These are phyloP conservation scores for Amphilophus citrinellus DNA, from an alignment of 2,113 vertebrate genomes.

Conservation along the genomic window DNA sequence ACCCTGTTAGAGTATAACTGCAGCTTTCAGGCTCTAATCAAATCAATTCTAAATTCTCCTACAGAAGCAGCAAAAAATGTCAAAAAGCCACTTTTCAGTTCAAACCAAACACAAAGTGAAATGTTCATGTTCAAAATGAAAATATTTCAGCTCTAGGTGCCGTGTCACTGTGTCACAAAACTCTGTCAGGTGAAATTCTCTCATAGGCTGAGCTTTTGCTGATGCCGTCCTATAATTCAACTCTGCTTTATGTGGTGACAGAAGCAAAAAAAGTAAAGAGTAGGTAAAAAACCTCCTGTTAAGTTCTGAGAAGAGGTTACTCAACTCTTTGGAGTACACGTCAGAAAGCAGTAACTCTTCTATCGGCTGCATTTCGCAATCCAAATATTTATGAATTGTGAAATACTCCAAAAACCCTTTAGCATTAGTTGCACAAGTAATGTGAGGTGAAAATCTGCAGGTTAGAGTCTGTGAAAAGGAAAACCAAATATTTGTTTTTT, in stretches of 20 bases:
- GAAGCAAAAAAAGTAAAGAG: background rate
- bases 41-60: too few species aligned
- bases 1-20: too few species aligned
- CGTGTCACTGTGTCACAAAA: too few species aligned
- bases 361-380: background rate
- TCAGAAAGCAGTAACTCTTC: background rate
- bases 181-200: background rate
- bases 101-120: background rate
- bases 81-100: background rate
- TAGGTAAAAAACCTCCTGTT: background rate
- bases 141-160: too few species aligned
- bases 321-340: too few species aligned
- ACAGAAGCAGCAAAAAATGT: too few species aligned
- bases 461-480: background rate
- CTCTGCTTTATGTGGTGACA: background rate
- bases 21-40: too few species aligned
- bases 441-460: background rate
- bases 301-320: background rate
- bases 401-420: fast-evolving
- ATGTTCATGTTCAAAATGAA: background rate
- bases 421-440: background rate
- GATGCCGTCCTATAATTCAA: background rate
- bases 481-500: background rate
- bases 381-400: background rate
- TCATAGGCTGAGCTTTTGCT: background rate